These are phyloP conservation scores for Diprion similis DNA, from an alignment of 1,140 invertebrate genomes.

Conservation along the genomic window DNA sequence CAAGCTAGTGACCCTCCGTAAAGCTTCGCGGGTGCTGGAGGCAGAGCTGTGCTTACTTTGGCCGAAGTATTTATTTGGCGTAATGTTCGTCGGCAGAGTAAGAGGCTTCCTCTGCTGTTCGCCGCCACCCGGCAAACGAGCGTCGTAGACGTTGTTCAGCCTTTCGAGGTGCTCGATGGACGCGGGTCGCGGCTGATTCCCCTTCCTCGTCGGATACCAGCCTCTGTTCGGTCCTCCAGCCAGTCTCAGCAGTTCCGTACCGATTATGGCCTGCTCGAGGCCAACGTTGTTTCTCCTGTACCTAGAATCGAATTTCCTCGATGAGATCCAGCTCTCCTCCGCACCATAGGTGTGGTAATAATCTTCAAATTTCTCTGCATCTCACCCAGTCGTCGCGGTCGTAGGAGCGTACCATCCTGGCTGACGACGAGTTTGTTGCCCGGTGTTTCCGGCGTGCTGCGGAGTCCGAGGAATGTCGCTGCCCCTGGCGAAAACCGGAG, in stretches of 20 bases:
- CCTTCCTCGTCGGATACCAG: conserved; percentile 77
- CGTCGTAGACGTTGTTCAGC: conserved; percentile 64
- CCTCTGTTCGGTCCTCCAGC: conserved; percentile 80
- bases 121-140: conserved; percentile 60
- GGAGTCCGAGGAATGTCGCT: conserved; percentile 80
- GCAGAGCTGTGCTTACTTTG: conserved; percentile 68
- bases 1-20: conserved; percentile 84
- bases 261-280: conserved; percentile 71
- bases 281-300: conserved; percentile 72
- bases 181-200: conserved; percentile 69
- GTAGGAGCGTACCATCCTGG: conserved; percentile 59
- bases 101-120: conserved; percentile 73
- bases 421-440: conserved; percentile 52
- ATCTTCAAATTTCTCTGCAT: neutral
- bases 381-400: conserved; percentile 55
- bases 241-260: conserved; percentile 77
- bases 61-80: conserved; percentile 83
- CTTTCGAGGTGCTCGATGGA: conserved; percentile 85
- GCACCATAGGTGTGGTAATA: neutral
- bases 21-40: conserved; percentile 78
- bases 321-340: neutral
- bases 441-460: conserved; percentile 59
- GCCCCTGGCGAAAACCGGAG: conserved; percentile 81
- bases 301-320: conserved; percentile 42
- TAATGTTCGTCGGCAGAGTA: conserved; percentile 83